Evolutionary conservation across 2,797 vertebrate genomes (phyloP), one percentile per base, ranked within the genome.

Genomic region (Amniataba percoides): DNA sequence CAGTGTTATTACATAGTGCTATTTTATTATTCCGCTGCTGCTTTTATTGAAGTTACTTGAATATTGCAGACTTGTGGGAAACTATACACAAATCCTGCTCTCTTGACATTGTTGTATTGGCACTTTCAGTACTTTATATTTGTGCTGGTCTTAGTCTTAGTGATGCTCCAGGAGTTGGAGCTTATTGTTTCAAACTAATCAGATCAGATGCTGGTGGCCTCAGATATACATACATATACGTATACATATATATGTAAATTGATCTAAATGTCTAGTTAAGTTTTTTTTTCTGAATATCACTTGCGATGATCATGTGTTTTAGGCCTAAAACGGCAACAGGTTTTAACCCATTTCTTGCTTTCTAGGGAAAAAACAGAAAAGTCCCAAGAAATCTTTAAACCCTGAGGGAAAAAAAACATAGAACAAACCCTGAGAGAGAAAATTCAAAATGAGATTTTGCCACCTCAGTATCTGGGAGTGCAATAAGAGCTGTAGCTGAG

Each of bases 11-110:
- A 27, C 9, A 7, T 18, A 14, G 14, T 23, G 12, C 19, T 61
- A 14, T 63, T 57, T 46, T 23, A 59, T 80, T 60, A 34, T 57
- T 72, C 15, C 1, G 2, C 15, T 40, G 40, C 42, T 66, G 64
- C 31, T 19, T 62, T 75, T 85, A 43, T 68, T 78, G 27, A 77
- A 40, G 59, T 16, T 52, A 43, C 55, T 52, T 43, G 21, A 69
- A 53, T 58, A 70, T 56, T 52, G 36, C 58, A 69, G 45, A 62
- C 51, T 69, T 71, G 9, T 45, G 25, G 19, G 23, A 59, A 55
- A 18, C 25, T 60, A 21, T 12, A 40, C 45, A 46, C 5, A 0
- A 15, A 34, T 43, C 7, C 39, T 34, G 5, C 7, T 58, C 31
- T 27, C 64, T 57, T 74, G 31, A 53, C 45, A 78, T 43, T 68